Evolutionary conservation across 2,113 vertebrate species (phyloP).

Genomic region (Platysternon megacephalum): DNA sequence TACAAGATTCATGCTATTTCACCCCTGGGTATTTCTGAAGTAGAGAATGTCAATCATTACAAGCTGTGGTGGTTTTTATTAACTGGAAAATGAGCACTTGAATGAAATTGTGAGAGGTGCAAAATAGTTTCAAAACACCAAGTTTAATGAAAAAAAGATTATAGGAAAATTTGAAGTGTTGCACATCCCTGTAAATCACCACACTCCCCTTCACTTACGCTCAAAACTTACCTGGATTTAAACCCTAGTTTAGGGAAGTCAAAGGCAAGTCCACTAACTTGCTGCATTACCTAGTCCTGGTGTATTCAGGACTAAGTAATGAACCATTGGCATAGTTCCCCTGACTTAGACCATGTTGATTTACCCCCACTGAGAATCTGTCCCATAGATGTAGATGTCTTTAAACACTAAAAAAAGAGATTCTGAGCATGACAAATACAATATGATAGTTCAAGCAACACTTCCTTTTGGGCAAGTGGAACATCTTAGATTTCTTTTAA

Average conservation of each 20-base stretch:
- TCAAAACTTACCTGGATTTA: not conserved
- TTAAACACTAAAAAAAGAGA: not conserved
- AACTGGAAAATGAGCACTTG: not conserved
- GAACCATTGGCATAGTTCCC: not conserved
- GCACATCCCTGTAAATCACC: not conserved
- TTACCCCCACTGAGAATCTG: not conserved
- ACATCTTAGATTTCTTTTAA: not conserved
- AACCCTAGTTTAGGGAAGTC: not conserved
- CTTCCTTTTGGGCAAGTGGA: not conserved
- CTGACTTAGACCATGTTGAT: not conserved
- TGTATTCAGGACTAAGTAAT: too few relatives aligned
- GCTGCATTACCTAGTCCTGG: not conserved
- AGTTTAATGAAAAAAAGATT: not conserved
- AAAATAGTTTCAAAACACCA: not conserved
- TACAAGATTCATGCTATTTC: not conserved
- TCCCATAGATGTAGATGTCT: not conserved
- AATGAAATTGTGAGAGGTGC: not conserved
- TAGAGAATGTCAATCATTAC: accelerated
- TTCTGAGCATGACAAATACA: not conserved
- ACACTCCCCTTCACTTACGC: not conserved
- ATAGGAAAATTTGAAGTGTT: not conserved
- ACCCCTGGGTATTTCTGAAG: not conserved
- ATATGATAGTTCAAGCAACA: not conserved
- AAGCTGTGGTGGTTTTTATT: not conserved
- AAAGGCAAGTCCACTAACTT: not conserved